Evolutionary conservation across 2,797 vertebrate genomes (phyloP).

Genomic region (Chanos chanos): DNA sequence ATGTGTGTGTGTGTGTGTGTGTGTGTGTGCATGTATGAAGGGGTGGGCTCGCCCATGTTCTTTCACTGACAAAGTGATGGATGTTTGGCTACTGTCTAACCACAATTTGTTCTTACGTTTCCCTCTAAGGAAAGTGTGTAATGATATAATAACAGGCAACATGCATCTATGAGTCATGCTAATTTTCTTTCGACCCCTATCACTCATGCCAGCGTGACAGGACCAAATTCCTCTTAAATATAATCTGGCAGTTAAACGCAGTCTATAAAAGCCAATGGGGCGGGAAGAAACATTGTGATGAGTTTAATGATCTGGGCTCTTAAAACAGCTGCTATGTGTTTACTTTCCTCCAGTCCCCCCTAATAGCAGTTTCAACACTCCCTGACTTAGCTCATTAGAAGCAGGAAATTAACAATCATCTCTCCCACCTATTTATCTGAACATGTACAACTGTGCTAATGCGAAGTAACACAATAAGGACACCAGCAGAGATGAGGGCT

Average conservation of each 20-base stretch:
- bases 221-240: constrained; percentile 65
- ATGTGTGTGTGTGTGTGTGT: too few relatives aligned
- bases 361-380: constrained; percentile 37
- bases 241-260: constrained; percentile 67
- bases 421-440: not conserved
- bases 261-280: constrained; percentile 65
- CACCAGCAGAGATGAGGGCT: not conserved
- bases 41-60: too few relatives aligned
- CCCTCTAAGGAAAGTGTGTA: constrained; percentile 10
- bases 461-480: constrained; percentile 15
- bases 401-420: constrained; percentile 17
- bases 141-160: constrained; percentile 28
- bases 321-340: constrained; percentile 62
- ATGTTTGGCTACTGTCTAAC: constrained; percentile 31
- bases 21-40: too few relatives aligned
- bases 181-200: constrained; percentile 45
- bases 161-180: constrained; percentile 33
- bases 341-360: constrained; percentile 50
- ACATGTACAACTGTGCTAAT: too few relatives aligned
- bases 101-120: constrained; percentile 28
- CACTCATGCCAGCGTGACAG: constrained; percentile 52
- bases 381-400: constrained; percentile 12
- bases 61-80: constrained; percentile 38
- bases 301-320: constrained; percentile 63
- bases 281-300: constrained; percentile 58